phyloP scores from a whole-genome alignment of 2,888 invertebrate genomes.

The Synanthedon myopaeformis region DNA sequence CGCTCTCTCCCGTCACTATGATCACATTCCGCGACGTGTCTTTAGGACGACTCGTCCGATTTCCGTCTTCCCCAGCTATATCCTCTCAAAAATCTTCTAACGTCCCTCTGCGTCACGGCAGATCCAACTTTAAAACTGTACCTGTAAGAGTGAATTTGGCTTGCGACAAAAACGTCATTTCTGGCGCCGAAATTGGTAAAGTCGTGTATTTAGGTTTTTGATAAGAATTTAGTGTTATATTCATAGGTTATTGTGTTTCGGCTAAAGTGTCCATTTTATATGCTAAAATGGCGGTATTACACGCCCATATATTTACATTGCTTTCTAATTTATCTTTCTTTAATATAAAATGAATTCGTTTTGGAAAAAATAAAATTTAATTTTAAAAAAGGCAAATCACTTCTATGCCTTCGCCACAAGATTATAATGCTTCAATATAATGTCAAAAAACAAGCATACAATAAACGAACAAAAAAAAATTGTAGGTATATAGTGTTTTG shows the following conservation, averaged over 20 bases:
- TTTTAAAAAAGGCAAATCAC: no score
- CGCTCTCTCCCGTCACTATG: constrained; percentile 7
- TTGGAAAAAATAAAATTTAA: no score
- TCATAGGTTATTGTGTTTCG: background rate
- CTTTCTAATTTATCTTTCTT: no score
- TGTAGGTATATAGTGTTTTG: no score
- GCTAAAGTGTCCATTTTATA: constrained; percentile 8
- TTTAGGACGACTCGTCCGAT: constrained; percentile 32
- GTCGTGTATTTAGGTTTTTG: constrained; percentile 25
- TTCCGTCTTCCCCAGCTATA: constrained; percentile 33
- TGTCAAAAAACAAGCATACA: no score
- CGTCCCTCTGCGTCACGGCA: constrained; percentile 5
- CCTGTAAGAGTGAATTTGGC: constrained; percentile 5
- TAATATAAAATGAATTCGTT: no score
- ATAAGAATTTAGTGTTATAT: constrained; percentile 24
- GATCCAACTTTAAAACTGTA: constrained; percentile 5
- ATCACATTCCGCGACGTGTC: constrained; percentile 20
- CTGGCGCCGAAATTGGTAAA: constrained; percentile 21
- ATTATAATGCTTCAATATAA: no score
- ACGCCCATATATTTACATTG: no score
- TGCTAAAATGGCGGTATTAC: background rate
- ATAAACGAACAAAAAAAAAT: no score
- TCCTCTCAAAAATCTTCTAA: constrained; percentile 19
- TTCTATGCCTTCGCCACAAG: no score
- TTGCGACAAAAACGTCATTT: constrained; percentile 14